phyloP scores from a whole-genome alignment of 2,888 invertebrate species.

The Hirtodrosophila trivittata region DNA sequence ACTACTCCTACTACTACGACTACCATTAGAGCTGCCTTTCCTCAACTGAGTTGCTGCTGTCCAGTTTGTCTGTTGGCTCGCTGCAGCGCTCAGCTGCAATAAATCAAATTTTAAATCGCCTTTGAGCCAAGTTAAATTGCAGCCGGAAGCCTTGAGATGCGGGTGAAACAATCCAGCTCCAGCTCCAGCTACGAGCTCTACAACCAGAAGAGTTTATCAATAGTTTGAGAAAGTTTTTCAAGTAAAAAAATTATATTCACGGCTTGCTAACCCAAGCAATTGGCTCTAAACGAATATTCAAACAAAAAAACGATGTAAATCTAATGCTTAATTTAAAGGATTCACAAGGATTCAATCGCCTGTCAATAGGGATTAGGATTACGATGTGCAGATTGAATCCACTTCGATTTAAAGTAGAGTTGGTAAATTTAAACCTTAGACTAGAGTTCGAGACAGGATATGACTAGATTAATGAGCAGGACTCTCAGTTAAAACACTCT shows the following conservation, averaged over 20 bases:
- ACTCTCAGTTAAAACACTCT: no score
- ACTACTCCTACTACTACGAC: neutral
- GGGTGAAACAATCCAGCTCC: slow-evolving; percentile 26
- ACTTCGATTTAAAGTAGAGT: slow-evolving; percentile 4
- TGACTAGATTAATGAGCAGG: no score
- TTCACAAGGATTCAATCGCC: no score
- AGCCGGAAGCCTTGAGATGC: slow-evolving; percentile 62
- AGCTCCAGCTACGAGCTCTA: no score
- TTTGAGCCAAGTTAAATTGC: slow-evolving; percentile 74
- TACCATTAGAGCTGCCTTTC: slow-evolving; percentile 48
- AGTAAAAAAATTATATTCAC: slow-evolving; percentile 9
- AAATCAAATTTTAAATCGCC: slow-evolving; percentile 74
- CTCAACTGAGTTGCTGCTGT: slow-evolving; percentile 25
- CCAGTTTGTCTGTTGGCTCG: slow-evolving; percentile 1
- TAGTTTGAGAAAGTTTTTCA: slow-evolving; percentile 38
- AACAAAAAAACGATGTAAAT: no score
- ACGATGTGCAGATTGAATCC: no score
- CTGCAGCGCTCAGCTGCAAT: slow-evolving; percentile 52
- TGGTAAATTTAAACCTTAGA: no score
- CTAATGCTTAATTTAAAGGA: no score
- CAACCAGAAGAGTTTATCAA: slow-evolving; percentile 42
- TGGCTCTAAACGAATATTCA: neutral
- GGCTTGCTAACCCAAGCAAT: neutral
- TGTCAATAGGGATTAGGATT: no score
- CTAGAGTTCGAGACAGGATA: no score